Evolutionary conservation across 2,113 vertebrate species (phyloP).

Genomic region (Aviceda subcristata): DNA sequence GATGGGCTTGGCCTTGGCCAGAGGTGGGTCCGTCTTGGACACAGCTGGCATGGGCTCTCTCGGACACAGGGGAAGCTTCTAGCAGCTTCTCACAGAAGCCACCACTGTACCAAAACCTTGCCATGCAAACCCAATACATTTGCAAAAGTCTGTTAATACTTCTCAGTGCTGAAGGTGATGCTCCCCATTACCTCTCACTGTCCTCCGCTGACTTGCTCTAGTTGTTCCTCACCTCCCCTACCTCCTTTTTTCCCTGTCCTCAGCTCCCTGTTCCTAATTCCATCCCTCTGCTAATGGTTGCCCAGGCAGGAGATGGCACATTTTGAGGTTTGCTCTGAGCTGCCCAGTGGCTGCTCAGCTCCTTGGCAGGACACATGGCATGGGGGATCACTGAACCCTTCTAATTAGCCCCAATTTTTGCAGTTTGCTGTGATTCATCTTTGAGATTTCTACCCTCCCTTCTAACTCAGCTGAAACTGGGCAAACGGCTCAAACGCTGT

Average conservation of each 20-base stretch:
- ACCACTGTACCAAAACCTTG: too few species aligned
- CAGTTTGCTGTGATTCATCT: background rate
- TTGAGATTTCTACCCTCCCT: background rate
- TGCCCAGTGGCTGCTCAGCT: background rate
- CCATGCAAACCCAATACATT: too few species aligned
- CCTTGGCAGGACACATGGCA: background rate
- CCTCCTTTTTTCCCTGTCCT: background rate
- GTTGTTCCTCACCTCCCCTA: background rate
- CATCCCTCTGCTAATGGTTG: background rate
- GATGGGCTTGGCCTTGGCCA: too few species aligned
- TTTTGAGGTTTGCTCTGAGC: background rate
- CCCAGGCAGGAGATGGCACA: background rate
- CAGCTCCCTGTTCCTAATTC: background rate
- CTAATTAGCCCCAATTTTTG: background rate
- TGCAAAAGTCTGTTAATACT: background rate
- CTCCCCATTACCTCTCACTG: background rate
- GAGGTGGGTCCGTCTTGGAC: too few species aligned
- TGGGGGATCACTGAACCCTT: accelerated
- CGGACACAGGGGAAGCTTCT: too few species aligned
- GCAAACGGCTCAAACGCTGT: background rate
- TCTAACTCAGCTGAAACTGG: background rate
- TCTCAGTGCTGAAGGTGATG: background rate
- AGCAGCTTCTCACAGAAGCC: too few species aligned
- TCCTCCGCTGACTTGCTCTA: background rate
- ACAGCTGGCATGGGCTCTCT: too few species aligned